Evolutionary conservation across 2,888 invertebrate genomes (phyloP), one percentile per base, ranked within the genome.

Genomic region (Itoplectis maculator): DNA sequence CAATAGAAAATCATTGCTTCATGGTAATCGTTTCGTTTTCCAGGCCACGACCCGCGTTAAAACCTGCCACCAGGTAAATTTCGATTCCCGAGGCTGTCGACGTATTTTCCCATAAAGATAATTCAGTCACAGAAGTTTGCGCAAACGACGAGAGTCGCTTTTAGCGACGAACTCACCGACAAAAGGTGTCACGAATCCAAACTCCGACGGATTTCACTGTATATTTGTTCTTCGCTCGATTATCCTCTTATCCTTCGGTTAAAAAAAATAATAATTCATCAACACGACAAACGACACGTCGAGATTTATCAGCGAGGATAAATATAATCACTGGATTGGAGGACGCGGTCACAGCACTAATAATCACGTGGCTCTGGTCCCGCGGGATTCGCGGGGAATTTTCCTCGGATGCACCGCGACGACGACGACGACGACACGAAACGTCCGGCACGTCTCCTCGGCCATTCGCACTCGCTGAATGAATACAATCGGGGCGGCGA

Each of bases 391-490:
- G 37, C 61, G 61, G 9, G 37, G 40, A 37, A 61, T 61, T 61
- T 40, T 61, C 8, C 61, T 9, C 18, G 61, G n/a, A 61, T 72
- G 51, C 42, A 15, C 70, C 13, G 11, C 20, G 59, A 59, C 59
- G 61, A 47, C 47, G 37, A 15, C 70, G 8, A 9, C 20, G 59
- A 59, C 59, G 61, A 47, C 47, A 47, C 45, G 61, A 59, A 47
- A 20, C 11, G 35, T 47, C 61, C 61, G 47, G 68, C 68, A 51
- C 42, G 79, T 79, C 75, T 82, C 82, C 75, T 82, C 82, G 79
- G 75, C 82, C 82, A 82, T 82, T 79, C 82, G 79, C 75, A 75
- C 73, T 49, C 76, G 72, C 61, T 82, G 72, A 82, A 79, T 82
- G 79, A 82, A 82, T 76, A 79, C 79, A 61, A 79, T 20, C 61